Evolutionary conservation across 2,113 vertebrate species (phyloP).

Genomic region (Phycodurus eques): DNA sequence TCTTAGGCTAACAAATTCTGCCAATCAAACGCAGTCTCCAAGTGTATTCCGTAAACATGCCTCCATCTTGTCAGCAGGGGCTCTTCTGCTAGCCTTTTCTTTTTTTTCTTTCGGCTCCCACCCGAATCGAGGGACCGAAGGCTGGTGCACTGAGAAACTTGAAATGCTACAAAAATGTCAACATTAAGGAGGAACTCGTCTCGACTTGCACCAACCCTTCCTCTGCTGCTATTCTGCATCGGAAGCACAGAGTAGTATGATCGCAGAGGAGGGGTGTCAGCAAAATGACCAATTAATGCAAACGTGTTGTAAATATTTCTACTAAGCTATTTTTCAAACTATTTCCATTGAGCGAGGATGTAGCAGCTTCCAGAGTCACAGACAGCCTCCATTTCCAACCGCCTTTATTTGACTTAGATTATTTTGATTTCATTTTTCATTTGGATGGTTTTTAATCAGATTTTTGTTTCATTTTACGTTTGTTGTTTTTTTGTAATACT

Average conservation of each 20-base stretch:
- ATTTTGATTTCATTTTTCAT: background rate
- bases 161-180: slow-evolving; percentile 41
- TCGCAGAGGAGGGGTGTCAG: slow-evolving; percentile 17
- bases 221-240: slow-evolving; percentile 54
- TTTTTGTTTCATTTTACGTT: background rate
- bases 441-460: background rate
- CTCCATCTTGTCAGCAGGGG: background rate
- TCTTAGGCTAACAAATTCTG: background rate
- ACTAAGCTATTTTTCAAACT: slow-evolving; percentile 46
- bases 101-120: slow-evolving; percentile 9
- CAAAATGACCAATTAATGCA: slow-evolving; percentile 15
- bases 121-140: slow-evolving; percentile 27
- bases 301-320: slow-evolving; percentile 48
- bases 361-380: slow-evolving; percentile 25
- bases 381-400: slow-evolving; percentile 44
- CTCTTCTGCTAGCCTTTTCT: slow-evolving; percentile 1
- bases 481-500: background rate
- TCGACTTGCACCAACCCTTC: slow-evolving; percentile 10
- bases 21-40: background rate
- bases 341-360: slow-evolving; percentile 16
- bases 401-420: slow-evolving; percentile 9
- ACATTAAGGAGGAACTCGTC: slow-evolving; percentile 39
- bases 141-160: slow-evolving; percentile 51
- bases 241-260: background rate
- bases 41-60: background rate